A percentile compares a stretch with the other conserved stretches of the same genome.
Conservation (phyloP, 1,140 invertebrate species). For the Lordiphosa stackelbergi region DNA sequence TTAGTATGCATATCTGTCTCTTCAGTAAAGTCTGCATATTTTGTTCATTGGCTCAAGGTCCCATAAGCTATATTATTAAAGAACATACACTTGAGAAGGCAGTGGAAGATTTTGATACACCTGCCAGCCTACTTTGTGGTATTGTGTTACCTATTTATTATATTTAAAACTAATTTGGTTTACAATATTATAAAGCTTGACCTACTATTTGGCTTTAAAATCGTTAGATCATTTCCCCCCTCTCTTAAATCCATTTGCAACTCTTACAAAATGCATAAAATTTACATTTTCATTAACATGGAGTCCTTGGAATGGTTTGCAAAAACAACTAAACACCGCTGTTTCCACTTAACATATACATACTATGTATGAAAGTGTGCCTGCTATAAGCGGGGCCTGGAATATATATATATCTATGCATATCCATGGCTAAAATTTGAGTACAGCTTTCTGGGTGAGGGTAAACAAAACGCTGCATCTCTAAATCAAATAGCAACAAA, state of each 20-base stretch:
- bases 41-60: too few relatives aligned
- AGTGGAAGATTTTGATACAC: too few relatives aligned
- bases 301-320: constrained; percentile 13
- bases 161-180: too few relatives aligned
- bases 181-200: too few relatives aligned
- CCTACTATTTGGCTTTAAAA: too few relatives aligned
- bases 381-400: constrained; percentile 1
- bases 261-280: constrained; percentile 46
- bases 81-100: too few relatives aligned
- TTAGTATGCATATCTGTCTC: too few relatives aligned
- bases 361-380: background rate
- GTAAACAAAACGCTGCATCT: constrained; percentile 24
- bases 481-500: constrained; percentile 49
- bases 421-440: constrained; percentile 46
- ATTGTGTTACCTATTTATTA: too few relatives aligned
- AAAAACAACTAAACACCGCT: constrained; percentile 41
- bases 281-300: constrained; percentile 68
- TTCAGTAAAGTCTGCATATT: too few relatives aligned
- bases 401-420: constrained; percentile 16
- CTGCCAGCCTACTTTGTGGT: too few relatives aligned
- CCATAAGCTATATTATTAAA: too few relatives aligned
- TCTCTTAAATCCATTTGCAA: constrained; percentile 4
- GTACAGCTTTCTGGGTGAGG: constrained; percentile 43
- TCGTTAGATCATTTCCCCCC: constrained; percentile 4
- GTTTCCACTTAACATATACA: background rate